Conservation (phyloP, 2,113 vertebrate genomes). For the Paraplagusia blochii region DNA sequence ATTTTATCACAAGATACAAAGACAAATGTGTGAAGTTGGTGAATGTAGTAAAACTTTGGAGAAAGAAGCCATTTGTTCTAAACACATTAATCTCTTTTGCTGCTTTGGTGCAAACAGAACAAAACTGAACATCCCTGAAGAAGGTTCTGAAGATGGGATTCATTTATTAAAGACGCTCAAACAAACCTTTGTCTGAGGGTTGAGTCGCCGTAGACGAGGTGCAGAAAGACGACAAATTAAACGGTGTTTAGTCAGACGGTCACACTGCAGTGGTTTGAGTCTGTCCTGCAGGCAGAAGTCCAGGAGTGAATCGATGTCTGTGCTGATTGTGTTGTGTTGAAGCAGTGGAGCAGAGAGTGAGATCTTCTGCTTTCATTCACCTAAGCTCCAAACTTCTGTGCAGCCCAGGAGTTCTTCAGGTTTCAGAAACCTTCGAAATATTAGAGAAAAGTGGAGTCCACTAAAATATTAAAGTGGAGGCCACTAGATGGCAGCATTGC, state of each 20-base stretch:
- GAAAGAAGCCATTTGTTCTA: no score
- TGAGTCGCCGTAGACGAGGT: conserved; percentile 2
- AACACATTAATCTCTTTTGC: no score
- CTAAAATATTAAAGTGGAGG: no score
- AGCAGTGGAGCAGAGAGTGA: conserved; percentile 30
- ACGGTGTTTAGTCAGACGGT: conserved; percentile 44
- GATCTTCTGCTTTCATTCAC: conserved; percentile 57
- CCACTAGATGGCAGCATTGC: no score
- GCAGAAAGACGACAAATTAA: conserved; percentile 47
- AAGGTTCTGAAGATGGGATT: no score
- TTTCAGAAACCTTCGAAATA: conserved; percentile 12
- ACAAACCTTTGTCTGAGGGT: conserved; percentile 1
- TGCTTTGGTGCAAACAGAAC: no score
- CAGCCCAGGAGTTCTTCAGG: conserved; percentile 5
- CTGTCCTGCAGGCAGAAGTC: conserved; percentile 29
- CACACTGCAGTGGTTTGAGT: conserved; percentile 35
- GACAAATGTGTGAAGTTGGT: no score
- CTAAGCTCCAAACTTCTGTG: conserved; percentile 17
- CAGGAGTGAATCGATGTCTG: conserved; percentile 51
- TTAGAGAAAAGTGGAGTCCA: no score
- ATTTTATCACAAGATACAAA: no score
- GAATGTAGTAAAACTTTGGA: no score
- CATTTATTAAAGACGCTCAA: neutral
- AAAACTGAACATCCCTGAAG: no score
- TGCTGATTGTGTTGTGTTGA: conserved; percentile 52